Percentiles rank a stretch among this genome's conserved stretches.
Conservation (phyloP, 2,888 invertebrate species). For the Hermaeophaga mercurialis region DNA sequence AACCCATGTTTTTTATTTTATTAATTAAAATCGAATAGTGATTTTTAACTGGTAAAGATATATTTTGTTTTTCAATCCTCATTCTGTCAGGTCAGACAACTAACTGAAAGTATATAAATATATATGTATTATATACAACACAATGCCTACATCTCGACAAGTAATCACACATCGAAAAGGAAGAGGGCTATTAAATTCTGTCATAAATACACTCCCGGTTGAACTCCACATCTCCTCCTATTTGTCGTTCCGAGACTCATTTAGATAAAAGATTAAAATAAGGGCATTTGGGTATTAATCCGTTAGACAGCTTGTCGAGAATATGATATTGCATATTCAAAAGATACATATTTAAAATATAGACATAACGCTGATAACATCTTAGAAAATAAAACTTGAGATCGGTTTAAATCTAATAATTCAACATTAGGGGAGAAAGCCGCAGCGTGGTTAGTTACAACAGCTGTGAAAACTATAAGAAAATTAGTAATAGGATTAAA, state of each 20-base stretch:
- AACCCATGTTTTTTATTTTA: neutral
- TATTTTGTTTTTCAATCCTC: slow-evolving; percentile 10
- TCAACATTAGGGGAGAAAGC: slow-evolving; percentile 45
- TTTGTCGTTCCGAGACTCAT: slow-evolving; percentile 42
- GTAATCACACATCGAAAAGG: no score
- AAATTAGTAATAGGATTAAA: slow-evolving; percentile 8
- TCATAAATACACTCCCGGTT: slow-evolving; percentile 41
- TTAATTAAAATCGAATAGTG: neutral
- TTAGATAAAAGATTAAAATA: slow-evolving; percentile 41
- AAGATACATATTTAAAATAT: slow-evolving; percentile 31
- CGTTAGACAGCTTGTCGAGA: slow-evolving; percentile 48
- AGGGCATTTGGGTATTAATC: slow-evolving; percentile 49
- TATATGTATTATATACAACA: neutral
- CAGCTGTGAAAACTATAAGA: slow-evolving; percentile 43
- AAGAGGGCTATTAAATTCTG: slow-evolving; percentile 37
- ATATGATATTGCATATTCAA: slow-evolving; percentile 45
- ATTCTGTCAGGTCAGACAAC: neutral
- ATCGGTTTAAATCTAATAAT: slow-evolving; percentile 44
- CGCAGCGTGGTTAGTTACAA: slow-evolving; percentile 43
- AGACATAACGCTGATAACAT: slow-evolving; percentile 49
- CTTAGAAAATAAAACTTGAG: slow-evolving; percentile 45
- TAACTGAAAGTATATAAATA: neutral
- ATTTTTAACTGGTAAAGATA: slow-evolving; percentile 6
- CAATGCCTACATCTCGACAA: no score
- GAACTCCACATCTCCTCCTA: no score